Base-by-base conservation (phyloP, 2,113 vertebrate genomes). In the Boulengeromyrus knoepffleri region DNA sequence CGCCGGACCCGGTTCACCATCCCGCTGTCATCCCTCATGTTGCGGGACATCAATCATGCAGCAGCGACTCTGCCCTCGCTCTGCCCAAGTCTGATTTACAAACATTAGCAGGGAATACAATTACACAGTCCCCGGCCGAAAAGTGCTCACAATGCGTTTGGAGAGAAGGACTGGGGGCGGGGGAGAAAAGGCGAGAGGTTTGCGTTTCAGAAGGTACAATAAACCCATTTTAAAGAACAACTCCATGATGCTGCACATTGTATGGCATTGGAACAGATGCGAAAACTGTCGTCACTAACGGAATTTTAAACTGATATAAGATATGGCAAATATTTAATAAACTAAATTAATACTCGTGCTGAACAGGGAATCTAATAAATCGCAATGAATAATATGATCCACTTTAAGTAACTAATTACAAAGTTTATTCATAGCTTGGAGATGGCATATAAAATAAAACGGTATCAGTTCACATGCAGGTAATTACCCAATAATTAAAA, bases 61-160 rank as follows among this genome's bases (percentile, higher is more conserved):
- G 94, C 95, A 94, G 94, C 95, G 95, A 95, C 94, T 93, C 93
- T 96, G 96, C 96, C 96, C 96, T 96, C 94, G 95, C 94, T 93
- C 93, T 95, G 96, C 97, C 96, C 93, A 92, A 94, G 95, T 94
- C 97, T 97, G 96, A 96, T 97, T 97, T 96, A 97, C 96, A 97
- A 96, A 97, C 96, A 97, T 97, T 97, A 97, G 96, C 96, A 96
- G 96, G 96, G 96, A 97, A 97, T 96, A 96, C 95, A 96, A 96
- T 97, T 96, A 96, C 96, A 96, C 94, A 95, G 94, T 93, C 92
- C 93, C 90, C 91, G 93, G 90, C 92, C 92, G 93, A 93, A 92
- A 91, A 94, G 92, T 56, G 88, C 89, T 89, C 90, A 88, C 94
- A 94, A 92, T 94, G 95, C 94, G 93, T 94, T 90, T 74, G 80